These are phyloP conservation scores for Heterohyrax brucei DNA, from an alignment of 2,797 vertebrate genomes.

Conservation along the genomic window DNA sequence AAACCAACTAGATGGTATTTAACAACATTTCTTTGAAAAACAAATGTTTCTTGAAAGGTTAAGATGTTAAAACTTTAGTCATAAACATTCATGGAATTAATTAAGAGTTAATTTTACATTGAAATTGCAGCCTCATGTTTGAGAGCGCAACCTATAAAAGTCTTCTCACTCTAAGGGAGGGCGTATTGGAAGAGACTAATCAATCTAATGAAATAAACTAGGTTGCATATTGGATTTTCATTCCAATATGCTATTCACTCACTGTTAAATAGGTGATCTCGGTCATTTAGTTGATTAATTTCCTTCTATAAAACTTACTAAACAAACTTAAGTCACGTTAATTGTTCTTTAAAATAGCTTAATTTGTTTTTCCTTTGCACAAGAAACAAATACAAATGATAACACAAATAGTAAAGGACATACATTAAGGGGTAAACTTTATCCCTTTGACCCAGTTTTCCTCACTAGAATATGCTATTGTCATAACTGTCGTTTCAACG, in stretches of 20 bases:
- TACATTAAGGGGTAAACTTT: background rate
- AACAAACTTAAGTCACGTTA: background rate
- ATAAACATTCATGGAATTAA: background rate
- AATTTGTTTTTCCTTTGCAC: background rate
- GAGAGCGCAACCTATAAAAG: background rate
- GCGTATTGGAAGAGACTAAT: background rate
- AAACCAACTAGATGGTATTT: too few relatives aligned
- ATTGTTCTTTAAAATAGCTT: background rate
- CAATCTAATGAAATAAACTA: background rate
- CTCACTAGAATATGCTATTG: background rate
- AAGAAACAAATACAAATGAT: background rate
- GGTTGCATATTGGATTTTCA: constrained; percentile 39
- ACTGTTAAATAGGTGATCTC: background rate
- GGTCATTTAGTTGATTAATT: constrained; percentile 14
- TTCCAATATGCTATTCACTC: background rate
- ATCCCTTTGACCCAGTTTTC: background rate
- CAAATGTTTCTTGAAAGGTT: background rate
- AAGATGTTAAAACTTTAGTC: background rate
- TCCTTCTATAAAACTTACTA: background rate
- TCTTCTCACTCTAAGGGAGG: background rate
- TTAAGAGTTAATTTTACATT: background rate
- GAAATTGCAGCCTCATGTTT: background rate
- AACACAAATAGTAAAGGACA: background rate
- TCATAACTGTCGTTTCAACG: background rate
- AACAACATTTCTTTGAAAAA: background rate